These are phyloP conservation scores for Adelognathus sp. DNA, from an alignment of 2,888 invertebrate species.

Conservation along the genomic window DNA sequence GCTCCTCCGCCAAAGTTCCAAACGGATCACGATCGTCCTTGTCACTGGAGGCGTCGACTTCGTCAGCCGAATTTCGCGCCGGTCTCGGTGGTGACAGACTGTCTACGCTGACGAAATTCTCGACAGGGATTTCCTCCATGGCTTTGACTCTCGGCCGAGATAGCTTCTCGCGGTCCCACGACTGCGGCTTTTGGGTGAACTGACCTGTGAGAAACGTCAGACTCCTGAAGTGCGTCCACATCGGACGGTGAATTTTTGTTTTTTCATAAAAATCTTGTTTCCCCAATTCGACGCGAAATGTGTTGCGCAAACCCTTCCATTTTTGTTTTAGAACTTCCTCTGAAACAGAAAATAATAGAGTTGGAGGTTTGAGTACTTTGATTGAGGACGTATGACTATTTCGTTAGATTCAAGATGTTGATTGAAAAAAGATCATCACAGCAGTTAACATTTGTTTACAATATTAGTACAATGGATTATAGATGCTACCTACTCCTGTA, in stretches of 20 bases:
- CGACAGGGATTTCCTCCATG: too few species aligned
- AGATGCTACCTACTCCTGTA: too few species aligned
- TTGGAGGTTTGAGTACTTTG: too few species aligned
- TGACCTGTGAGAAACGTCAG: slow-evolving; percentile 80
- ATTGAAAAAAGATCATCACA: too few species aligned
- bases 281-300: slow-evolving; percentile 78
- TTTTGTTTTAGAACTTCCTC: slow-evolving; percentile 75
- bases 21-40: slow-evolving; percentile 26
- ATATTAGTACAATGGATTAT: too few species aligned
- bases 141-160: not conserved
- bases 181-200: slow-evolving; percentile 77
- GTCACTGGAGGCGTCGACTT: not conserved
- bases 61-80: not conserved
- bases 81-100: too few species aligned
- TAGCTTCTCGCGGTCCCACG: slow-evolving; percentile 75
- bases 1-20: too few species aligned
- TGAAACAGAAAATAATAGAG: too few species aligned
- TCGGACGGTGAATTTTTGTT: slow-evolving; percentile 74
- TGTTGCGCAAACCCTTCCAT: slow-evolving; percentile 80
- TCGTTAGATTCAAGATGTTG: too few species aligned
- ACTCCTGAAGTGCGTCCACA: slow-evolving; percentile 79
- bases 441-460: too few species aligned
- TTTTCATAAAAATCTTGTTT: slow-evolving; percentile 76
- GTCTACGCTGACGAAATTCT: too few species aligned
- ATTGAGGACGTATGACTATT: too few species aligned